phyloP scores from a whole-genome alignment of 2,888 invertebrate genomes.

The Ametastegia equiseti region DNA sequence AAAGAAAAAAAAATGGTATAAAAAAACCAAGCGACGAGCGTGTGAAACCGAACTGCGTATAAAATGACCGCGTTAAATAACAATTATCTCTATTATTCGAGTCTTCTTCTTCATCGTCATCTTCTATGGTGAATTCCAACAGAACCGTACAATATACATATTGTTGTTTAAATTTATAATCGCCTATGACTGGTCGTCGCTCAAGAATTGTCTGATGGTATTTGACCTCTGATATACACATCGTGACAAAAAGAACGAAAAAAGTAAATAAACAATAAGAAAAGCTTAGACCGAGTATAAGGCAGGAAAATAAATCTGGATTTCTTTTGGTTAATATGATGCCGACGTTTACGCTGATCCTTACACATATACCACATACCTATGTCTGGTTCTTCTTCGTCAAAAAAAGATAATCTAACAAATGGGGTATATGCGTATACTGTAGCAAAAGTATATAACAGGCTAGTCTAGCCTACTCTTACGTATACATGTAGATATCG shows the following conservation, averaged over 20 bases:
- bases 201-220: constrained; percentile 23
- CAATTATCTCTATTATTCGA: constrained; percentile 26
- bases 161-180: constrained; percentile 5
- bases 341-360: no score
- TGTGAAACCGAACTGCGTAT: neutral
- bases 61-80: constrained; percentile 19
- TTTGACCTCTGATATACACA: constrained; percentile 13
- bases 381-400: neutral
- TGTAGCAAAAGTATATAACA: constrained; percentile 6
- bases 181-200: constrained; percentile 18
- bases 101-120: neutral
- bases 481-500: constrained; percentile 6
- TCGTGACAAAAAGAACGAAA: neutral
- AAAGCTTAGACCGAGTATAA: no score
- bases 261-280: neutral
- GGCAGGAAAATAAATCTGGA: neutral
- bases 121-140: neutral
- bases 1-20: no score
- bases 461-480: constrained; percentile 31
- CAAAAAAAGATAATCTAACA: neutral
- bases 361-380: no score
- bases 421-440: no score
- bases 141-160: no score
- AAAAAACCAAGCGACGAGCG: constrained; percentile 3
- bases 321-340: neutral